Conservation (phyloP, 2,797 vertebrate species). For the Apogon hyalosoma region DNA sequence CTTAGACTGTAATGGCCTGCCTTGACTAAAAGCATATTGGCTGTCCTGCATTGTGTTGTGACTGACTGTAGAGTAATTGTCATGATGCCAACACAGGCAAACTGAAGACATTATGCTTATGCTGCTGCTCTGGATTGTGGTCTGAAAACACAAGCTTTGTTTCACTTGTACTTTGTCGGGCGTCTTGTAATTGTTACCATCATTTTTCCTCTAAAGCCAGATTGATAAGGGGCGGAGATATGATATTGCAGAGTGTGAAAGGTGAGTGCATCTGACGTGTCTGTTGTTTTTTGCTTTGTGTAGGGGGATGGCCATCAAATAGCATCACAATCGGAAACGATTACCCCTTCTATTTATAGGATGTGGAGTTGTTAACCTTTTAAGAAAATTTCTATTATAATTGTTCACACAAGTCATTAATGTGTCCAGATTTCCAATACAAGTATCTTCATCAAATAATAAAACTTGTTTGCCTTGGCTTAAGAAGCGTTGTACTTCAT, state of each 20-base stretch:
- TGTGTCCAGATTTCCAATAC: slow-evolving; percentile 31
- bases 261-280: slow-evolving; percentile 81
- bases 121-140: slow-evolving; percentile 60
- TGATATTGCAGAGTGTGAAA: slow-evolving; percentile 84
- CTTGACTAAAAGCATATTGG: slow-evolving; percentile 50
- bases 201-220: slow-evolving; percentile 85
- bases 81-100: slow-evolving; percentile 39
- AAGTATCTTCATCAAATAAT: slow-evolving; percentile 32
- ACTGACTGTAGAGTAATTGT: slow-evolving; percentile 44
- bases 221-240: slow-evolving; percentile 85
- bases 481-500: slow-evolving; percentile 37
- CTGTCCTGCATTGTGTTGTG: slow-evolving; percentile 51
- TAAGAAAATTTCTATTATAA: slow-evolving; percentile 31
- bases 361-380: slow-evolving; percentile 22
- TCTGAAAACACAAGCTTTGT: slow-evolving; percentile 55
- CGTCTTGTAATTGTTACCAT: slow-evolving; percentile 81
- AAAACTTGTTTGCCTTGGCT: slow-evolving; percentile 46
- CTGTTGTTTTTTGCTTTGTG: slow-evolving; percentile 67
- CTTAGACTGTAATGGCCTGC: slow-evolving; percentile 42
- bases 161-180: slow-evolving; percentile 61
- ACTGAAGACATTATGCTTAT: slow-evolving; percentile 53
- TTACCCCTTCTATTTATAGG: slow-evolving; percentile 25
- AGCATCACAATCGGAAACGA: slow-evolving; percentile 18
- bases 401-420: slow-evolving; percentile 26
- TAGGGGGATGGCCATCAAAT: slow-evolving; percentile 53